Percentiles rank a stretch among this genome's conserved stretches.
These are phyloP conservation scores for Pteruthius melanotis DNA, from an alignment of 2,113 vertebrate species.

Conservation along the genomic window DNA sequence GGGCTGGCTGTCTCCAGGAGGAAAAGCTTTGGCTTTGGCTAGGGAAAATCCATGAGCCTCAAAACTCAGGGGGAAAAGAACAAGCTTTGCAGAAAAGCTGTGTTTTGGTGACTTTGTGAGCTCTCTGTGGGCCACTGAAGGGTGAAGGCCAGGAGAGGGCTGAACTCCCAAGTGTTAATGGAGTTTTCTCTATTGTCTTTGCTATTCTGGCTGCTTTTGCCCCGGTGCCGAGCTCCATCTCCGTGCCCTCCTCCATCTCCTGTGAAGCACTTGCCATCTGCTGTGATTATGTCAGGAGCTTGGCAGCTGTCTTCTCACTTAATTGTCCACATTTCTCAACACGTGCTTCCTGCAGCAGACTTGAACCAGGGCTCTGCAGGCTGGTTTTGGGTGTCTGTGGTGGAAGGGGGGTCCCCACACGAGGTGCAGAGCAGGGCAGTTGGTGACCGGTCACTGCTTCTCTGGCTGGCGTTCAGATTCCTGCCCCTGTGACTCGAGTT, in stretches of 20 bases:
- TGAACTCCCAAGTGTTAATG: not conserved
- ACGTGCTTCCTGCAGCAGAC: not conserved
- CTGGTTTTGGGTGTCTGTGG: not conserved
- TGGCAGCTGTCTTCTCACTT: constrained; percentile 60
- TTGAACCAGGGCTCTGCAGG: not conserved
- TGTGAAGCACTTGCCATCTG: constrained; percentile 67
- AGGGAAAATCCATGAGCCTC: not conserved
- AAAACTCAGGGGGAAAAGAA: not conserved
- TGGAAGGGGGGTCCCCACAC: not conserved
- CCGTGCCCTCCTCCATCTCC: not conserved
- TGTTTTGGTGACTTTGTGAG: not conserved
- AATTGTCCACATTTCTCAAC: constrained; percentile 39
- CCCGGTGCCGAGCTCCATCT: not conserved
- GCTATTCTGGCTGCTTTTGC: not conserved
- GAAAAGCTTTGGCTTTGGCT: not conserved
- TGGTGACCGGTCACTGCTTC: not conserved
- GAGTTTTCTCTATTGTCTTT: not conserved
- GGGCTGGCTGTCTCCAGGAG: not conserved
- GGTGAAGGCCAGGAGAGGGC: not conserved
- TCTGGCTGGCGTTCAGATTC: not conserved
- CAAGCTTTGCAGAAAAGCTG: not conserved
- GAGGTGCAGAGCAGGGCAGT: fast-evolving
- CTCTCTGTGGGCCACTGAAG: not conserved
- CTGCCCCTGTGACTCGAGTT: not conserved
- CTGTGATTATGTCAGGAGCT: constrained; percentile 55